These are phyloP conservation scores for Buceros bicornis DNA, from an alignment of 2,797 vertebrate genomes.

Conservation along the genomic window DNA sequence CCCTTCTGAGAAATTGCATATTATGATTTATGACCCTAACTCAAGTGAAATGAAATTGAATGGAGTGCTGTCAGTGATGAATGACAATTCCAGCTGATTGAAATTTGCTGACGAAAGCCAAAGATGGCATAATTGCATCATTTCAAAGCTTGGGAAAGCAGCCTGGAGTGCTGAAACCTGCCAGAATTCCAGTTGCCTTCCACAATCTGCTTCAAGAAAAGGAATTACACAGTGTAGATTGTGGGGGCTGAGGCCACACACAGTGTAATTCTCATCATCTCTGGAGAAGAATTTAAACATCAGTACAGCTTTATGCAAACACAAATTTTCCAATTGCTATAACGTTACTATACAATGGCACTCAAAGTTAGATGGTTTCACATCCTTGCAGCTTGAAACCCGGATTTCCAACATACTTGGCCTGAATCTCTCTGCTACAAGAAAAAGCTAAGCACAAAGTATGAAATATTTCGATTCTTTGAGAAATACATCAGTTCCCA, in stretches of 20 bases:
- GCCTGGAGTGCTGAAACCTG: background rate
- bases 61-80: background rate
- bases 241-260: background rate
- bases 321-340: background rate
- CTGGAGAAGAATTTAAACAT: background rate
- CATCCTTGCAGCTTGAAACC: background rate
- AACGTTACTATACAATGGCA: background rate
- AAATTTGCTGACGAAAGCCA: background rate
- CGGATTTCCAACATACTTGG: background rate
- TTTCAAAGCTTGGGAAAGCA: background rate
- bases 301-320: background rate
- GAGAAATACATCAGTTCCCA: background rate
- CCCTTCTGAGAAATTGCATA: background rate
- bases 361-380: background rate
- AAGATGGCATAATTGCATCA: background rate
- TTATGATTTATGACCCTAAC: conserved; percentile 30
- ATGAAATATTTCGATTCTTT: background rate
- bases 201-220: background rate
- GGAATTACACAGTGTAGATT: background rate
- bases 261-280: background rate
- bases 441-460: background rate
- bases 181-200: background rate
- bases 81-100: background rate
- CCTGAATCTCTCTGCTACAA: background rate
- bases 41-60: background rate